Base-by-base conservation (phyloP, 2,888 invertebrate species). In the Abrostola triplasia region DNA sequence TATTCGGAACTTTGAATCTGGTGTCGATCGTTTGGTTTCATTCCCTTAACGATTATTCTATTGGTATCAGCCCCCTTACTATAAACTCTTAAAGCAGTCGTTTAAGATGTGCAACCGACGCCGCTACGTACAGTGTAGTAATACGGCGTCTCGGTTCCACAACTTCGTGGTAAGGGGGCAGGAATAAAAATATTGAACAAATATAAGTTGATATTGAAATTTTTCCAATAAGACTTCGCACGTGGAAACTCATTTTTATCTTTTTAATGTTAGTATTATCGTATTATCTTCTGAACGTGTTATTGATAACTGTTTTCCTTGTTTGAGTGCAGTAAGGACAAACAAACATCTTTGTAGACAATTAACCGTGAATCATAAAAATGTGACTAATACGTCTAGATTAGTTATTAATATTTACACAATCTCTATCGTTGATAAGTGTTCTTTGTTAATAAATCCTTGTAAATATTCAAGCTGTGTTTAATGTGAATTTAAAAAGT, bases 371-470 rank as follows among this genome's bases (percentile, higher is more conserved):
- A 13, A 47, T 47, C 41, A 41, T n/a, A 41, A 13, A 24, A 24
- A 8, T 47, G 12, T 42, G 44, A 47, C 44, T 47, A 47, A 47
- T 47, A 47, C 44, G 13, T 24, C 12, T 12, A 42, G 42, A 42
- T 42, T 42, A 24, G 13, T 47, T 47, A 24, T 44, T 44, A 12
- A 44, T 47, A 24, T 47, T 47, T 13, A 8, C 24, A 24, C 44
- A 24, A 47, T 47, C 44, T 47, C 13, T 13, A 24, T 24, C 24
- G 44, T 24, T 9, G 44, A 47, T 47, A 47, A 47, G 13, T 47
- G 13, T 47, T 47, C 44, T 47, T 47, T 47, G 44, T 47, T 47
- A 47, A 7, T 8, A 47, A 47, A 47, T 47, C 44, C 13, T 47
- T 5, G 5, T 24, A 24, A 13, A 47, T 47, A 24, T 44, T 44